Evolutionary conservation across 2,113 vertebrate species (phyloP).

Genomic region (Microcebus murinus): DNA sequence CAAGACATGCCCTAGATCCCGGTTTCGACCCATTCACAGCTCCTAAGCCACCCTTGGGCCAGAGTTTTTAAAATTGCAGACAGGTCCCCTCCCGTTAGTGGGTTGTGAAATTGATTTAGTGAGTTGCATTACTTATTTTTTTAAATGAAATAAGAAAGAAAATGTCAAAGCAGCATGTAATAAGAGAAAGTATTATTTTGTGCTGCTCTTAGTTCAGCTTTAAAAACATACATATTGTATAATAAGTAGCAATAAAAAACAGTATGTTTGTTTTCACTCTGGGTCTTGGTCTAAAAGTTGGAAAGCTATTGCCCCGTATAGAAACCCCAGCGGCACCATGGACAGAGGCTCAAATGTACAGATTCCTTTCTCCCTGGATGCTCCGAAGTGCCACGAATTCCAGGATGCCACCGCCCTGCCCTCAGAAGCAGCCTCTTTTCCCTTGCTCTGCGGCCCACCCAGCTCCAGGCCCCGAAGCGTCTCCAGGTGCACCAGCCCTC

Average conservation of each 20-base stretch:
- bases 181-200: neutral
- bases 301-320: neutral
- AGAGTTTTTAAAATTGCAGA: neutral
- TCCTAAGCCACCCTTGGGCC: accelerated
- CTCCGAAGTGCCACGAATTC: neutral
- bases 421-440: neutral
- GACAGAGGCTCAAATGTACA: neutral
- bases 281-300: neutral
- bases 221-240: neutral
- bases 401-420: neutral
- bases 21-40: accelerated
- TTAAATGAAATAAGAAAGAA: neutral
- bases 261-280: neutral
- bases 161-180: neutral
- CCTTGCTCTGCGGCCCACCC: neutral
- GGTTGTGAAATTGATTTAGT: neutral
- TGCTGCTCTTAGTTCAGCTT: neutral
- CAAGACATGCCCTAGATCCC: neutral
- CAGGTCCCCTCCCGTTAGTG: neutral
- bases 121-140: neutral
- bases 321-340: neutral
- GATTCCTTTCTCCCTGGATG: neutral
- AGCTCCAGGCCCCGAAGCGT: neutral
- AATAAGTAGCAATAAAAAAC: neutral
- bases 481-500: neutral